These are phyloP conservation scores for Poecilia gillii DNA, from an alignment of 2,797 vertebrate genomes.

Conservation along the genomic window DNA sequence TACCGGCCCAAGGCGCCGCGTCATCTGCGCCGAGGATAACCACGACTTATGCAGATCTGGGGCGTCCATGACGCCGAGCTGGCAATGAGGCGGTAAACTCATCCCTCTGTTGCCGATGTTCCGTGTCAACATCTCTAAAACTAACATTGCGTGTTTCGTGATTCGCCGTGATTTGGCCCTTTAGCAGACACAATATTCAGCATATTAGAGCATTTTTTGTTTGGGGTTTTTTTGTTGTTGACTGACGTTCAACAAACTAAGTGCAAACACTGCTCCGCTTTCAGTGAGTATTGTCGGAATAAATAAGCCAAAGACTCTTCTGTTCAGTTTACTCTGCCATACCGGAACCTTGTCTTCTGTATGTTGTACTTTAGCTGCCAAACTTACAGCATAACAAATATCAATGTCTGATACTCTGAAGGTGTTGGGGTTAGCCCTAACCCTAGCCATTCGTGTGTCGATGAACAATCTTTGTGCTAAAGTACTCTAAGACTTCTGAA, in stretches of 20 bases:
- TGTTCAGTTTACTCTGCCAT: constrained; percentile 15
- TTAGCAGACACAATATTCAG: constrained; percentile 3
- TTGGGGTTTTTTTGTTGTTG: background rate
- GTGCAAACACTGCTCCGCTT: constrained; percentile 27
- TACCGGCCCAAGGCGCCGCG: constrained; percentile 19
- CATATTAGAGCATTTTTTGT: constrained; percentile 13
- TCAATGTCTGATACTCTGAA: constrained; percentile 41
- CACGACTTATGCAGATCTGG: constrained; percentile 37
- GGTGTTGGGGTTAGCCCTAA: background rate
- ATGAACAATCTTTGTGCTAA: constrained; percentile 24
- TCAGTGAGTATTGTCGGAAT: constrained; percentile 20
- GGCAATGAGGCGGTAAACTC: constrained; percentile 24
- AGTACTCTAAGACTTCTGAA: background rate
- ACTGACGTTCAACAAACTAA: constrained; percentile 26
- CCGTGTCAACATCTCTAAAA: constrained; percentile 31
- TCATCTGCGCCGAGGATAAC: constrained; percentile 45
- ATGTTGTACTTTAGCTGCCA: constrained; percentile 42
- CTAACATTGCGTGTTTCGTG: constrained; percentile 11
- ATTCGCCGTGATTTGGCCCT: constrained; percentile 3
- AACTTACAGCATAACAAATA: constrained; percentile 32
- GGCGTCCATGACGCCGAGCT: constrained; percentile 18
- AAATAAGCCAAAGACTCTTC: constrained; percentile 63
- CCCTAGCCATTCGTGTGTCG: constrained; percentile 30
- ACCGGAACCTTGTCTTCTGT: constrained; percentile 25
- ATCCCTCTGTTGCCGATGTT: constrained; percentile 21